phyloP scores from a whole-genome alignment of 2,888 invertebrate species.

The Ptychoptera albimana region DNA sequence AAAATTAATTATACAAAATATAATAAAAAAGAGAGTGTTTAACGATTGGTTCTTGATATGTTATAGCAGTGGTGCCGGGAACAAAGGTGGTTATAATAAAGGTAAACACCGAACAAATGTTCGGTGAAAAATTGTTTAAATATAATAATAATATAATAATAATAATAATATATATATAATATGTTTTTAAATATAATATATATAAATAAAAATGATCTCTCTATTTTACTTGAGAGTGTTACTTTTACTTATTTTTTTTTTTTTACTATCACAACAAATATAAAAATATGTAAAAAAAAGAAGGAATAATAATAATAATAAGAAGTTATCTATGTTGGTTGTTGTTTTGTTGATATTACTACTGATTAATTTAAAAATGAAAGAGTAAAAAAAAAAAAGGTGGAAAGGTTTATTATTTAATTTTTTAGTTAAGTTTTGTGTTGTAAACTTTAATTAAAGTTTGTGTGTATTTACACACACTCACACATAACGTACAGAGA shows the following conservation, averaged over 20 bases:
- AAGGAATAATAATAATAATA: too few relatives aligned
- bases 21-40: neutral
- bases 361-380: too few relatives aligned
- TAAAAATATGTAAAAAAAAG: too few relatives aligned
- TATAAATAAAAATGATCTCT: neutral
- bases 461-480: too few relatives aligned
- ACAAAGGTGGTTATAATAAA: constrained; percentile 91
- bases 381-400: too few relatives aligned
- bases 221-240: neutral
- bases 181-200: constrained; percentile 1
- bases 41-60: constrained; percentile 7
- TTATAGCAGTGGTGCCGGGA: constrained; percentile 70
- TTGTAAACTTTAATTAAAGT: too few relatives aligned
- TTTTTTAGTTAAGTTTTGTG: too few relatives aligned
- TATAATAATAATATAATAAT: constrained; percentile 6
- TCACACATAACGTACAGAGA: too few relatives aligned
- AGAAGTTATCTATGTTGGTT: too few relatives aligned
- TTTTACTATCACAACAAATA: too few relatives aligned
- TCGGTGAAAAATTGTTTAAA: constrained; percentile 34
- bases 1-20: neutral
- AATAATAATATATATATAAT: neutral
- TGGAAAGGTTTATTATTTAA: too few relatives aligned
- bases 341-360: too few relatives aligned
- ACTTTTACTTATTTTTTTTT: neutral
- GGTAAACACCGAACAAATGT: constrained; percentile 75